These are phyloP conservation scores for Unio delphinus DNA, from an alignment of 2,888 invertebrate genomes.

Conservation along the genomic window DNA sequence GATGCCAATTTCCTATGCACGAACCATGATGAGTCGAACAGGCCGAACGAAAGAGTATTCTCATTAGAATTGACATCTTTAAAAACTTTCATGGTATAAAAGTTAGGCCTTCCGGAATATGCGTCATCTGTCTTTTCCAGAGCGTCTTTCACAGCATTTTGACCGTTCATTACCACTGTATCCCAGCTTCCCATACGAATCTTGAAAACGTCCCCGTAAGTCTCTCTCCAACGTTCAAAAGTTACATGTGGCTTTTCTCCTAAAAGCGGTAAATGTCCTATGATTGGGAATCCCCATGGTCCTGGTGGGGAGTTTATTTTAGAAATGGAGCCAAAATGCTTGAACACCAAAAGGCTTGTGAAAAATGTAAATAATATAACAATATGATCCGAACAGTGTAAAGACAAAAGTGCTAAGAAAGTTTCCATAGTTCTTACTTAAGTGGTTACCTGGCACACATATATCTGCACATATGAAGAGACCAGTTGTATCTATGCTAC, in stretches of 20 bases:
- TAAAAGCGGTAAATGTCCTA: conserved; percentile 40
- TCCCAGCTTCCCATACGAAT: conserved; percentile 34
- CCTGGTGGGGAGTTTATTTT: conserved; percentile 15
- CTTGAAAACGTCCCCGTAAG: conserved; percentile 38
- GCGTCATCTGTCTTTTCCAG: conserved; percentile 16
- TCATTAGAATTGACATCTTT: conserved; percentile 5
- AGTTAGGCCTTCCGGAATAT: conserved; percentile 29
- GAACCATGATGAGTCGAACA: conserved; percentile 10
- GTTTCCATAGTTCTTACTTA: too few species aligned
- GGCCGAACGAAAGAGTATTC: conserved; percentile 12
- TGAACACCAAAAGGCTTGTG: too few species aligned
- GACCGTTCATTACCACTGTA: conserved; percentile 37
- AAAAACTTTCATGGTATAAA: conserved; percentile 15
- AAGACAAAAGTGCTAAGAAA: too few species aligned
- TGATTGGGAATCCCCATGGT: conserved; percentile 35
- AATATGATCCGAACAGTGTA: too few species aligned
- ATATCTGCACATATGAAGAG: too few species aligned
- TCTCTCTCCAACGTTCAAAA: conserved; percentile 22
- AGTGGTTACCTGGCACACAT: too few species aligned
- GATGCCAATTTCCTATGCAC: conserved; percentile 20
- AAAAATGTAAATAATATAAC: too few species aligned
- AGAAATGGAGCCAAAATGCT: too few species aligned
- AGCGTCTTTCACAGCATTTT: conserved; percentile 18
- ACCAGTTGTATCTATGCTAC: too few species aligned
- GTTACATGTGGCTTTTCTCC: conserved; percentile 26